Base-by-base conservation (phyloP, 2,888 invertebrate genomes). In the Pterobdella sp. region DNA sequence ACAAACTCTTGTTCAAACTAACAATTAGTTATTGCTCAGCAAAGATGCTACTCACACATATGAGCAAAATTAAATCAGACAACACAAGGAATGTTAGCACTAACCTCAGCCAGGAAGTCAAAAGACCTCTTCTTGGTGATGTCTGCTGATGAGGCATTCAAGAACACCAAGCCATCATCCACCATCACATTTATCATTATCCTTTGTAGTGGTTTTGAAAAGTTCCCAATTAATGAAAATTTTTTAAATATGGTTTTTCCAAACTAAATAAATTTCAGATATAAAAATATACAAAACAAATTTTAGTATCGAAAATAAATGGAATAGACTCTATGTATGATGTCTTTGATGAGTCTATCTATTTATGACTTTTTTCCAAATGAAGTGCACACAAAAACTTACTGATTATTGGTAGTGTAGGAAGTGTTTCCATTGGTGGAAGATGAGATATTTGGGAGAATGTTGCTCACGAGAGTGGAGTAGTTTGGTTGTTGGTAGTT, bases 101-200 rank as follows among this genome's bases (percentile, higher is more conserved):
- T 36, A 71, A 83, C 82, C 81, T 82, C 82, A 68, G 79, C 77
- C 3, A 83, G 78, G 75, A 78, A 83, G 14, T 78, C 79, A 78
- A 81, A 82, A 29, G 82, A 80, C 73, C 79, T 77, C 52, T 77
- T 76, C 66, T 81, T 80, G 52, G 79, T 78, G 75, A 80, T 78
- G 2, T 78, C 79, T 31, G 78, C 76, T 65, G 80, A 79, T 29
- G 81, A 79, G 35, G 79, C 81, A 79, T 82, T 82, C 76, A 83
- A 76, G 76, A 79, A 83, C 60, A 82, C 79, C 34, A 82, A 78
- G 42, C 82, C 82, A 79, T 81, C 81, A 67, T 82, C 81, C 66
- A 82, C 79, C 73, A 82, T 74, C 75, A 81, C 81, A 76, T 83
- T 82, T 76, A 81, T 81, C 71, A 78, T 78, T 77, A 79, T 80